A percentile compares a stretch with the other conserved stretches of the same genome.
Conservation (phyloP, 2,888 invertebrate species). For the Pteria penguin region DNA sequence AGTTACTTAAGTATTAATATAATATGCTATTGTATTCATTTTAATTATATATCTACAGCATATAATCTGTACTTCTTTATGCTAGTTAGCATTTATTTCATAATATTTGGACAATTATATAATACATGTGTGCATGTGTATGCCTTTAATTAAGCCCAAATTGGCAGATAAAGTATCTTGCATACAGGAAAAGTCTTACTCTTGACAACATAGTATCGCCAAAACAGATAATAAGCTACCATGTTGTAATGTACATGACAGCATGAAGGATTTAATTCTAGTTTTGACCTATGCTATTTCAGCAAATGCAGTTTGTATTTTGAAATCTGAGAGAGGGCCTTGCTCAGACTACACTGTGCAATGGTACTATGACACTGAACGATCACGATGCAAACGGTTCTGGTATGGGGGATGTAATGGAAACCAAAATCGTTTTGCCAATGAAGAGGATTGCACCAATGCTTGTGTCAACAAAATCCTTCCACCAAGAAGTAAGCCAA, state of each 20-base stretch:
- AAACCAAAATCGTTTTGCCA: constrained; percentile 84
- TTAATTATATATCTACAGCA: too few species aligned
- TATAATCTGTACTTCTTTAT: too few species aligned
- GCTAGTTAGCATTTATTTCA: too few species aligned
- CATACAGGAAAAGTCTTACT: too few species aligned
- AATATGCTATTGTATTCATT: too few species aligned
- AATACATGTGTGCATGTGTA: too few species aligned
- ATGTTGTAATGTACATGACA: not conserved
- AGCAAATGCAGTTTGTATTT: constrained; percentile 49
- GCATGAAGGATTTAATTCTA: not conserved
- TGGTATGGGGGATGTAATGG: constrained; percentile 83
- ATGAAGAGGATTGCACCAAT: constrained; percentile 54
- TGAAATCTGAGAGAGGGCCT: constrained; percentile 54
- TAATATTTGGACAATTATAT: too few species aligned
- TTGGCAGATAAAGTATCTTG: too few species aligned
- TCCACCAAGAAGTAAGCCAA: constrained; percentile 4
- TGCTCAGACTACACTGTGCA: constrained; percentile 74
- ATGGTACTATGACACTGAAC: constrained; percentile 79
- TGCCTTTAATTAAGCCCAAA: too few species aligned
- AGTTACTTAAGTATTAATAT: too few species aligned
- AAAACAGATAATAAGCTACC: not conserved
- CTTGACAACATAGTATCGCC: too few species aligned
- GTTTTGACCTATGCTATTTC: too few species aligned
- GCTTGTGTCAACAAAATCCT: constrained; percentile 44
- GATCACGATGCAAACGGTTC: constrained; percentile 87